A percentile compares a stretch with the other conserved stretches of the same genome.
Evolutionary conservation across 1,140 invertebrate genomes (phyloP).

Genomic region (Thaumatotibia leucotreta): DNA sequence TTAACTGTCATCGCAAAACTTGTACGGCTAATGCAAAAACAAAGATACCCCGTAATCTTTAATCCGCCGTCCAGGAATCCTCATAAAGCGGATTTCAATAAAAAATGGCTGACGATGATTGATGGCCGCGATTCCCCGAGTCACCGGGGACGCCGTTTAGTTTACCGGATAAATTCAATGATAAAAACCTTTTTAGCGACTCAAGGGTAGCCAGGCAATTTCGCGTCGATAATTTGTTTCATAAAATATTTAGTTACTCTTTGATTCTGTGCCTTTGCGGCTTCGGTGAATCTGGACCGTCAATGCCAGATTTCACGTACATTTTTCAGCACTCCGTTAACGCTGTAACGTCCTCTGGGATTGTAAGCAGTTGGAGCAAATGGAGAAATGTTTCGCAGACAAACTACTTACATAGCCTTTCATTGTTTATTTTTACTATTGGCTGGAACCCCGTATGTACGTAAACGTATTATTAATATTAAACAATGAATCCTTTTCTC

Average conservation of each 20-base stretch:
- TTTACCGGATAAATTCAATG: constrained; percentile 14
- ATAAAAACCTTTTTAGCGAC: constrained; percentile 9
- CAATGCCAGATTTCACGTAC: neutral
- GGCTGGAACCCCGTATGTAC: too few relatives aligned
- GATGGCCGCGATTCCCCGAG: constrained; percentile 1
- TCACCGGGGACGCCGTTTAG: constrained; percentile 9
- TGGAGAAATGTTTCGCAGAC: neutral
- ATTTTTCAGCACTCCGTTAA: neutral
- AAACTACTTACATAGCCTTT: neutral
- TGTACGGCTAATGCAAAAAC: neutral
- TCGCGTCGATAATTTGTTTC: neutral
- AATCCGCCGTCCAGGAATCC: constrained; percentile 3
- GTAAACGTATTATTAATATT: too few relatives aligned
- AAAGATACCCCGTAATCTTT: constrained; percentile 4
- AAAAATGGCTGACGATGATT: constrained; percentile 12
- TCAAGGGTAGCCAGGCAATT: neutral
- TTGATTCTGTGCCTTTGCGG: neutral
- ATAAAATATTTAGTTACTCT: neutral
- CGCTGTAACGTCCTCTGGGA: neutral
- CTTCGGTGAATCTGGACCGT: neutral
- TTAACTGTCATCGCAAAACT: neutral
- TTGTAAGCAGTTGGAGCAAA: neutral
- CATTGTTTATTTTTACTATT: neutral
- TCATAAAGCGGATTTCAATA: constrained; percentile 9
- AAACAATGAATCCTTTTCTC: too few relatives aligned